Percentiles rank a stretch among this genome's conserved stretches.
These are phyloP conservation scores for Iguana delicatissima DNA, from an alignment of 2,797 vertebrate genomes.

Conservation along the genomic window DNA sequence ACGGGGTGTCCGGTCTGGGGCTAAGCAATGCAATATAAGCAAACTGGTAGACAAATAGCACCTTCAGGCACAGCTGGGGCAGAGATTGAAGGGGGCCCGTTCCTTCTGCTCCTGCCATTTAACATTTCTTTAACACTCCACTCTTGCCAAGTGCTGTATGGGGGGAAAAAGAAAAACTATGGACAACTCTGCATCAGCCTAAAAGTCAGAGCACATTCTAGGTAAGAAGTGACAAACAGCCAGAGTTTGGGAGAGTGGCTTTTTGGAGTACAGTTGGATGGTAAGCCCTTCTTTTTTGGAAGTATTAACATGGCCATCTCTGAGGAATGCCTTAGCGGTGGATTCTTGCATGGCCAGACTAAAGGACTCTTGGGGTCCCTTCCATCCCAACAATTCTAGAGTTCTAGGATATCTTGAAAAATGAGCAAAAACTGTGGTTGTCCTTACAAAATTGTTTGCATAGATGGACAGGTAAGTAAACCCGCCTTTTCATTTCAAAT, in stretches of 20 bases:
- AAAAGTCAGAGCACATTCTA: neutral
- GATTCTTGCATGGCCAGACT: no score
- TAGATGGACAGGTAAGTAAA: neutral
- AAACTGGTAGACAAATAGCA: constrained; percentile 11
- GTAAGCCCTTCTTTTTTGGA: no score
- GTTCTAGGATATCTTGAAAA: no score
- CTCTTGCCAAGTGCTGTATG: neutral
- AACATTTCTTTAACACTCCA: neutral
- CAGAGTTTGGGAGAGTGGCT: no score
- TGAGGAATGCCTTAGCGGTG: no score
- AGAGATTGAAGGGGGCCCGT: neutral
- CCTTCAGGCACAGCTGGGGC: neutral
- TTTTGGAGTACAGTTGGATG: no score
- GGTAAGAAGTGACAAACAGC: neutral
- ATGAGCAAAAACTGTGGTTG: neutral
- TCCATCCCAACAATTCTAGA: no score
- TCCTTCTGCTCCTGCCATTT: neutral
- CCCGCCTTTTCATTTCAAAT: neutral
- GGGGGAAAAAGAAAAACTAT: neutral
- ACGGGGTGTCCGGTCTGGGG: neutral
- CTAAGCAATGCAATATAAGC: constrained; percentile 17
- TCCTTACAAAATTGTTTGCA: neutral
- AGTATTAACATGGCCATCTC: no score
- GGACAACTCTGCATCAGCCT: neutral
- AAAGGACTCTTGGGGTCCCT: no score